Evolutionary conservation across 2,113 vertebrate genomes (phyloP).

Genomic region (Bufo bufo): DNA sequence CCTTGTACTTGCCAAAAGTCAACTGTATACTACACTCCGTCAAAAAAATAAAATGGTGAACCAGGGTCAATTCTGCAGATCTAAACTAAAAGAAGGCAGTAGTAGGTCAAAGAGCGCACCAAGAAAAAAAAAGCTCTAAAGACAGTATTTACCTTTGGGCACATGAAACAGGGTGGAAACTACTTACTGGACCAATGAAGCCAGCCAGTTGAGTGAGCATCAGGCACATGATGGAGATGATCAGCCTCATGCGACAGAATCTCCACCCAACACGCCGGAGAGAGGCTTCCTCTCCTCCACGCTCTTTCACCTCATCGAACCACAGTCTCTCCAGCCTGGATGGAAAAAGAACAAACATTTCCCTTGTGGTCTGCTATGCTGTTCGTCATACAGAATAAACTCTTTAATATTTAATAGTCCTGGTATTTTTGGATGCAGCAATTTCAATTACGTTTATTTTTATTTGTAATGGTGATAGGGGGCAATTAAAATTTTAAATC

Average conservation of each 20-base stretch:
- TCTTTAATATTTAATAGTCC: no score
- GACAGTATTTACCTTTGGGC: slow-evolving; percentile 61
- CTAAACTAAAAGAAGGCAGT: background rate
- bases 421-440: no score
- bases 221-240: slow-evolving; percentile 90
- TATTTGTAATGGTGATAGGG: no score
- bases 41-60: background rate
- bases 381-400: no score
- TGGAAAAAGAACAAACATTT: background rate
- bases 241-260: slow-evolving; percentile 88
- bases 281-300: slow-evolving; percentile 80
- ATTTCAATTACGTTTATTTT: no score
- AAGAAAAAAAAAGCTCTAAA: background rate
- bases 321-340: slow-evolving; percentile 84
- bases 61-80: background rate
- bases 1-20: background rate
- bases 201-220: slow-evolving; percentile 91
- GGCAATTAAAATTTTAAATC: no score
- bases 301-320: slow-evolving; percentile 81
- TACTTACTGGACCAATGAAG: slow-evolving; percentile 96
- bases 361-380: no score
- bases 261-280: slow-evolving; percentile 82
- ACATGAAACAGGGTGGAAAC: slow-evolving; percentile 76
- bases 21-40: background rate
- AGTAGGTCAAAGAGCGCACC: background rate